These are phyloP conservation scores for Ovibos moschatus DNA, from an alignment of 2,113 vertebrate species.

Conservation along the genomic window DNA sequence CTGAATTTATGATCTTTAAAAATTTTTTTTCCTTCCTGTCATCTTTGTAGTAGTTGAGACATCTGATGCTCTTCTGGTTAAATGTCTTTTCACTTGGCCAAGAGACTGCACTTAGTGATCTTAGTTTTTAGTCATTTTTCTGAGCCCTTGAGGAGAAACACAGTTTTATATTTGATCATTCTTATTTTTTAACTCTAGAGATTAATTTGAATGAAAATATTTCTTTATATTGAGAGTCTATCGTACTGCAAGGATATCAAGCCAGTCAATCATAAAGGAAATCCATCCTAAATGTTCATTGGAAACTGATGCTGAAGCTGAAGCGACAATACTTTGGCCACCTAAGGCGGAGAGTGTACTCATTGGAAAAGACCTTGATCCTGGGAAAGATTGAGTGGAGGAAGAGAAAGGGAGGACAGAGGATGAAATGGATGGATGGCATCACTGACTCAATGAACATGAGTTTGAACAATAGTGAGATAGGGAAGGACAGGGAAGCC, in stretches of 20 bases:
- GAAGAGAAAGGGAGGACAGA: background rate
- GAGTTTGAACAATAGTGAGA: background rate
- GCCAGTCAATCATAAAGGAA: background rate
- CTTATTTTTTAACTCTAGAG: background rate
- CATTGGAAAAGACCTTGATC: background rate
- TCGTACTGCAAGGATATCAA: background rate
- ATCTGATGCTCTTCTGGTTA: background rate
- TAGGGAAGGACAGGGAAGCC: background rate
- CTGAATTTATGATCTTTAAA: background rate
- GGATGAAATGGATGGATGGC: background rate
- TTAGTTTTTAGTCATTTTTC: background rate
- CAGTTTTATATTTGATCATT: background rate
- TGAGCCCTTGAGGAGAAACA: background rate
- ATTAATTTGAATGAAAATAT: background rate
- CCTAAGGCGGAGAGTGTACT: background rate
- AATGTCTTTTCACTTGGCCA: background rate
- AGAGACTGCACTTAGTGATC: background rate
- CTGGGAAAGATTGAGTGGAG: background rate
- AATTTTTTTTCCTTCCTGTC: background rate
- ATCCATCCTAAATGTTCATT: background rate
- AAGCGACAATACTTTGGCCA: background rate
- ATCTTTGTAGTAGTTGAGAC: background rate
- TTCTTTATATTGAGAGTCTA: accelerated
- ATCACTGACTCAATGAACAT: background rate
- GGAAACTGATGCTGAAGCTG: background rate